These are phyloP conservation scores for Salvelinus fontinalis DNA, from an alignment of 2,113 vertebrate species.

Conservation along the genomic window DNA sequence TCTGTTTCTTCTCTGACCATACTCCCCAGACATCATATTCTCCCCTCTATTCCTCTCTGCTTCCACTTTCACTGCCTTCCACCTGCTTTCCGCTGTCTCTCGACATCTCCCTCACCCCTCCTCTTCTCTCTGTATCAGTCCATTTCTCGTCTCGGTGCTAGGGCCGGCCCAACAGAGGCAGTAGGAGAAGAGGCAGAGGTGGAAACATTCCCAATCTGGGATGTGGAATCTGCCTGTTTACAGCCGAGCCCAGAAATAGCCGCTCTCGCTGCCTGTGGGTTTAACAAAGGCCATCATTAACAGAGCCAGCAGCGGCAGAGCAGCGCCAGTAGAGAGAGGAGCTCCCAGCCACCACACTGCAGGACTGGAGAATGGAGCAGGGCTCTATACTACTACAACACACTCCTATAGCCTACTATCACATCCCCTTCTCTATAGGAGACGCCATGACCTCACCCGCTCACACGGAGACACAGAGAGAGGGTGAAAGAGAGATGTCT, in stretches of 20 bases:
- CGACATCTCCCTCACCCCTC: background rate
- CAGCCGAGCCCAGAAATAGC: conserved; percentile 73
- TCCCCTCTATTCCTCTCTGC: background rate
- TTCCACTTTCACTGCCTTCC: background rate
- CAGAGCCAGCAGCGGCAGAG: conserved; percentile 9
- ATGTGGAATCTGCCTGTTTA: conserved; percentile 75
- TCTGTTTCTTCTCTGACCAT: background rate
- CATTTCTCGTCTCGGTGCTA: conserved; percentile 1
- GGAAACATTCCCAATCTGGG: conserved; percentile 67
- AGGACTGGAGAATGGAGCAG: conserved; percentile 33
- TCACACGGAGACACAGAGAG: background rate
- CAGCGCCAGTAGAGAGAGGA: conserved; percentile 9
- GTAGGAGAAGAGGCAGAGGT: conserved; percentile 3
- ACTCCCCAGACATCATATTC: background rate
- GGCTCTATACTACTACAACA: conserved; percentile 29
- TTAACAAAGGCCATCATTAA: conserved; percentile 77
- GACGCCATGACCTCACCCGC: background rate
- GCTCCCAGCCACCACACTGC: conserved; percentile 39
- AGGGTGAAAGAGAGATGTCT: conserved; percentile 6
- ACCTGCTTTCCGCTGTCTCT: background rate
- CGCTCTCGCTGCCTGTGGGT: conserved; percentile 58
- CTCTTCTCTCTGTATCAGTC: background rate
- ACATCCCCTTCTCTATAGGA: background rate
- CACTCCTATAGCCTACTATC: background rate
- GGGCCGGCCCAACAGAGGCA: background rate